phyloP scores from a whole-genome alignment of 2,113 vertebrate species.

The Todiramphus saurophagus region DNA sequence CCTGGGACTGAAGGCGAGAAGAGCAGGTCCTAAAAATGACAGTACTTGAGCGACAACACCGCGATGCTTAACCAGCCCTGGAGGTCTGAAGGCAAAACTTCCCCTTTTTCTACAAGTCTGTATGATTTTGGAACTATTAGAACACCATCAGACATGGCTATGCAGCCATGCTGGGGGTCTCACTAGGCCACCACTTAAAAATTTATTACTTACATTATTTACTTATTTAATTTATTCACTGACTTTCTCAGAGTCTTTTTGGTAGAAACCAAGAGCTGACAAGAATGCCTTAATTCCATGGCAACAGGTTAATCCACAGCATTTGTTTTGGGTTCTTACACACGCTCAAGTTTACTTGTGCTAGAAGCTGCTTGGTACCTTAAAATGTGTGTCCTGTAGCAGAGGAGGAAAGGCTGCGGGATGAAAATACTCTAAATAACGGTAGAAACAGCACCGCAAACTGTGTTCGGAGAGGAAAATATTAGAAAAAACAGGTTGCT shows the following conservation, averaged over 20 bases:
- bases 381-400: neutral
- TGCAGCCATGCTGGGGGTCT: neutral
- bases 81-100: neutral
- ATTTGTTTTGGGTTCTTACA: neutral
- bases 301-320: neutral
- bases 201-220: neutral
- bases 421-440: too few relatives aligned
- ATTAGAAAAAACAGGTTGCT: neutral
- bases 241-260: neutral
- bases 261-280: neutral
- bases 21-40: neutral
- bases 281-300: neutral
- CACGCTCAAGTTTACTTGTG: neutral
- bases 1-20: constrained; percentile 76
- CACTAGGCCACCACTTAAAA: neutral
- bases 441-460: neutral
- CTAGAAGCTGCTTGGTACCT: neutral
- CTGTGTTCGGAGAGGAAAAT: neutral
- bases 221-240: neutral
- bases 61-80: neutral
- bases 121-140: neutral
- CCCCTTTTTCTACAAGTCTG: neutral
- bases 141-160: neutral
- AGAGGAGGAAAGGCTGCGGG: neutral
- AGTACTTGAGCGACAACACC: neutral